phyloP scores from a whole-genome alignment of 1,140 invertebrate genomes.

The Drosophila bocki region DNA sequence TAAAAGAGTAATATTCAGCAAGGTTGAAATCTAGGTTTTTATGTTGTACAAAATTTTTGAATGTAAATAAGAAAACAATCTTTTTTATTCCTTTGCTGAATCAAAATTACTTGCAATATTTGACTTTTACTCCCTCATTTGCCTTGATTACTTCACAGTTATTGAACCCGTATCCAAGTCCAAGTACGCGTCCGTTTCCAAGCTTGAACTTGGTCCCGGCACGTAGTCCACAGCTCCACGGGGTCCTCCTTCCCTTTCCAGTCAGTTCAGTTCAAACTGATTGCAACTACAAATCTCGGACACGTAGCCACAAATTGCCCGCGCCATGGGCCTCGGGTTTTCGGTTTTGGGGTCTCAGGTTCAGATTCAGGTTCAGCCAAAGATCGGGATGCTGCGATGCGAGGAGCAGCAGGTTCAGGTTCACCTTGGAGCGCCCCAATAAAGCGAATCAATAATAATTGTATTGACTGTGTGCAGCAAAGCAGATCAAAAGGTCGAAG shows the following conservation, averaged over 20 bases:
- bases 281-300: constrained; percentile 67
- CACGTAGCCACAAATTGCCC: constrained; percentile 75
- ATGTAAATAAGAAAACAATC: neutral
- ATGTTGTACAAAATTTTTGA: neutral
- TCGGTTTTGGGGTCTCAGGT: constrained; percentile 11
- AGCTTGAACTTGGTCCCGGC: constrained; percentile 42
- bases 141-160: constrained; percentile 42
- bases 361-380: constrained; percentile 38
- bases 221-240: constrained; percentile 59
- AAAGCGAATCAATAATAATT: constrained; percentile 75
- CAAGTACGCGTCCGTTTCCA: neutral
- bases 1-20: neutral
- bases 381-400: constrained; percentile 17
- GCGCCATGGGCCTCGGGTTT: constrained; percentile 24
- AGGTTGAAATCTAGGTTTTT: neutral
- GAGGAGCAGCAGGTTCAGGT: constrained; percentile 46
- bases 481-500: constrained; percentile 76
- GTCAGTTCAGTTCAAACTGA: constrained; percentile 72
- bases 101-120: constrained; percentile 23
- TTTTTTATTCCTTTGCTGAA: too few relatives aligned
- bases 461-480: constrained; percentile 75
- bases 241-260: constrained; percentile 11
- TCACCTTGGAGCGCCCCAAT: constrained; percentile 56
- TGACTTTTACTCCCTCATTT: constrained; percentile 29
- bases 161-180: constrained; percentile 30